phyloP scores from a whole-genome alignment of 2,888 invertebrate genomes.

The Syritta pipiens region DNA sequence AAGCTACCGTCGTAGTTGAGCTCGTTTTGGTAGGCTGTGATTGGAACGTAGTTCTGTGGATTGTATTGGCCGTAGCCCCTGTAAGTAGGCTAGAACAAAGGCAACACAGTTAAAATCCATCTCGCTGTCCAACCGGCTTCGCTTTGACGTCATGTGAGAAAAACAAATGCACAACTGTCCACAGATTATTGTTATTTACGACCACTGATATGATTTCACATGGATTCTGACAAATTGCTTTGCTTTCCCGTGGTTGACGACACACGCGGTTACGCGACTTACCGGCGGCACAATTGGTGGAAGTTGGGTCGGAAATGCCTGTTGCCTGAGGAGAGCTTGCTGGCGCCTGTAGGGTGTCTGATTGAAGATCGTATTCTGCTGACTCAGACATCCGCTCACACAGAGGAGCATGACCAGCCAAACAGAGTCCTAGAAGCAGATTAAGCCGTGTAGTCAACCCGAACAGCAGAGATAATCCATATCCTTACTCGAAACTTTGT shows the following conservation, averaged over 20 bases:
- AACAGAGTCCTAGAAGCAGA: constrained; percentile 35
- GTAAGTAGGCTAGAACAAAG: constrained; percentile 72
- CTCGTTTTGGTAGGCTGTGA: constrained; percentile 79
- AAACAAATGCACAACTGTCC: constrained; percentile 21
- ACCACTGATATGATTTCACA: constrained; percentile 44
- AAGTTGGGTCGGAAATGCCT: constrained; percentile 71
- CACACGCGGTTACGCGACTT: constrained; percentile 24
- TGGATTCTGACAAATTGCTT: constrained; percentile 57
- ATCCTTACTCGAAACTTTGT: constrained; percentile 70
- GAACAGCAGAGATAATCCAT: constrained; percentile 32
- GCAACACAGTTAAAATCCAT: no score
- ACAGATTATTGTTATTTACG: constrained; percentile 61
- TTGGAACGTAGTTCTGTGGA: constrained; percentile 78
- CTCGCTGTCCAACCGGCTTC: constrained; percentile 60
- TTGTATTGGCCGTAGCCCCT: constrained; percentile 75
- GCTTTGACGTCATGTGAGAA: constrained; percentile 41
- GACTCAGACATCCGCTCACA: constrained; percentile 71
- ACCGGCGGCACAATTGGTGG: constrained; percentile 72
- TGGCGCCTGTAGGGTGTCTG: constrained; percentile 75
- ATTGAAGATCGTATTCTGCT: constrained; percentile 73
- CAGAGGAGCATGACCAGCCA: constrained; percentile 50
- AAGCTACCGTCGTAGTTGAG: constrained; percentile 79
- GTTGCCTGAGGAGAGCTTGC: constrained; percentile 65
- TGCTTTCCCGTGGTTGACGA: constrained; percentile 35
- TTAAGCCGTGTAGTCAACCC: background rate